Conservation (phyloP, 2,113 vertebrate species). For the Origma solitaria region DNA sequence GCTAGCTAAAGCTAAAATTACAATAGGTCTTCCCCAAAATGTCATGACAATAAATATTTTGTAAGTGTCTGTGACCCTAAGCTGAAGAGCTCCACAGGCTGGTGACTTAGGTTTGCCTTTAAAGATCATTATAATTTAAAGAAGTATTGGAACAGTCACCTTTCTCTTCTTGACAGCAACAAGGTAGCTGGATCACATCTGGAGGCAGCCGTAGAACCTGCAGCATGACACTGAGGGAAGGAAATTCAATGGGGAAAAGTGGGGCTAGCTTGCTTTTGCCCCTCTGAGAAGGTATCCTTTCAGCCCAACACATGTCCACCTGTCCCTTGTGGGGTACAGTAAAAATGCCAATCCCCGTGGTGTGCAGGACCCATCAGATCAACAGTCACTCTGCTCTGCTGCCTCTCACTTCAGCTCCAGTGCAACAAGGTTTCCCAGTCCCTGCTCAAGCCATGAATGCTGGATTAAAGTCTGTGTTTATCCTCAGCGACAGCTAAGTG, state of each 20-base stretch:
- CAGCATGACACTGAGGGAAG: neutral
- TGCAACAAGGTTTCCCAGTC: neutral
- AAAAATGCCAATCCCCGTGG: rapidly evolving
- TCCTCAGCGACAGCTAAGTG: neutral
- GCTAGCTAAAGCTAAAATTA: neutral
- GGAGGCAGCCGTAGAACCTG: neutral
- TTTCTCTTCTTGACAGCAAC: neutral
- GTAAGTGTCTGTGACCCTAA: neutral
- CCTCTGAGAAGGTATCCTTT: neutral
- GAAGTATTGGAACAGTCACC: neutral
- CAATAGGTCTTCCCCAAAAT: neutral
- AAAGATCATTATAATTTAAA: neutral
- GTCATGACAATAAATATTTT: neutral
- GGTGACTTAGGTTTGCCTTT: neutral
- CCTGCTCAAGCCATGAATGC: rapidly evolving
- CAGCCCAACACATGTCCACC: rapidly evolving
- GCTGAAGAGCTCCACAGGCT: neutral
- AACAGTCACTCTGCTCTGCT: neutral
- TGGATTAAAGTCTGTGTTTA: neutral
- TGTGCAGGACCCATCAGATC: neutral
- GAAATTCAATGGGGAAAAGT: neutral
- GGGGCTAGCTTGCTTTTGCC: neutral
- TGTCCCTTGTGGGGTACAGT: neutral
- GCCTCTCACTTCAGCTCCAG: neutral
- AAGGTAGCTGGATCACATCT: neutral